These are phyloP conservation scores for Mesitornis unicolor DNA, from an alignment of 2,113 vertebrate genomes.

Conservation along the genomic window DNA sequence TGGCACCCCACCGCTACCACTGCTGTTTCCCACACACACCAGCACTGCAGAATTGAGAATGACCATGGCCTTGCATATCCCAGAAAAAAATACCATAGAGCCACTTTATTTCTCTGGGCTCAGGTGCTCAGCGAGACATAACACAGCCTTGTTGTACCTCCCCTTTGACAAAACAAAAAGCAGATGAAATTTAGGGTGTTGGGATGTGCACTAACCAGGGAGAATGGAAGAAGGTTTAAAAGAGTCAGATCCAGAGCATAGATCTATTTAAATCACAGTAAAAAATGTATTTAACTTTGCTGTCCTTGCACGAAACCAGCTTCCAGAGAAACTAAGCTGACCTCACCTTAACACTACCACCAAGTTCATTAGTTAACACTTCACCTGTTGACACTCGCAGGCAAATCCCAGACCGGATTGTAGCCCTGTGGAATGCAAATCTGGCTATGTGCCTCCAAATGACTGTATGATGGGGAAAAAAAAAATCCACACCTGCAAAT, in stretches of 20 bases:
- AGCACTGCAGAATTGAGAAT: not conserved
- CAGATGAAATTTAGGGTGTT: not conserved
- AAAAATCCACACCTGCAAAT: constrained; percentile 52
- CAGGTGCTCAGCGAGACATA: not conserved
- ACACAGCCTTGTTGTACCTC: not conserved
- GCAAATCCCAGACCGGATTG: constrained; percentile 60
- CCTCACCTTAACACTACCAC: constrained; percentile 54
- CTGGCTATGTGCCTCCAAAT: constrained; percentile 56
- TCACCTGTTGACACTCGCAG: constrained; percentile 64
- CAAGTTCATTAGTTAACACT: constrained; percentile 49
- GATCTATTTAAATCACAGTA: not conserved
- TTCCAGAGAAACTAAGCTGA: constrained; percentile 3
- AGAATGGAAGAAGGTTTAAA: not conserved
- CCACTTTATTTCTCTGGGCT: not conserved
- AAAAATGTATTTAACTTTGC: not conserved
- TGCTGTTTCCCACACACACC: not conserved
- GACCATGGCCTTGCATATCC: not conserved
- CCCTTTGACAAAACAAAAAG: not conserved
- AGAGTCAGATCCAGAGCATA: not conserved
- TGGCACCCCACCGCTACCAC: not conserved
- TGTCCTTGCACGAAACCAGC: not conserved
- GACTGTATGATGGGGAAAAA: constrained; percentile 6
- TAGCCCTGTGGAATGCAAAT: constrained; percentile 59
- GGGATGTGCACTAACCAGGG: not conserved
- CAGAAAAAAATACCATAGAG: not conserved